Conservation (phyloP, 1,140 invertebrate species). For the Caenorhabditis elegans region WBcel235 BX284603.4:8305001-8305500, state of each 20-base stretch:
- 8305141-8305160: neutral
- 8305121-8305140: neutral
- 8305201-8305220: slow-evolving; percentile 46
- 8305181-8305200: slow-evolving; percentile 43
- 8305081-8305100: too few relatives aligned
- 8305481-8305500: neutral
- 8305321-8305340: slow-evolving; percentile 53
- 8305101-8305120: too few relatives aligned
- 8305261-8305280: slow-evolving; percentile 35
- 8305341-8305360: slow-evolving; percentile 63
- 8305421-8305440: slow-evolving; percentile 30
- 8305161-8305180: neutral
- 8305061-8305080: too few relatives aligned
- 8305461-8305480: slow-evolving; percentile 45
- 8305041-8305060: too few relatives aligned
- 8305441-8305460: slow-evolving; percentile 63
- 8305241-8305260: slow-evolving; percentile 46
- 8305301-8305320: neutral
- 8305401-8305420: neutral
- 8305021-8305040: too few relatives aligned
- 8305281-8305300: neutral
- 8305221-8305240: slow-evolving; percentile 31
- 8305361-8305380: slow-evolving; percentile 44
- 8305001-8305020: too few relatives aligned
- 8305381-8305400: slow-evolving; percentile 31